A percentile compares a stretch with the other conserved stretches of the same genome.
Evolutionary conservation across 2,797 vertebrate species (phyloP).

Genomic region (Mionectes olivaceus): DNA sequence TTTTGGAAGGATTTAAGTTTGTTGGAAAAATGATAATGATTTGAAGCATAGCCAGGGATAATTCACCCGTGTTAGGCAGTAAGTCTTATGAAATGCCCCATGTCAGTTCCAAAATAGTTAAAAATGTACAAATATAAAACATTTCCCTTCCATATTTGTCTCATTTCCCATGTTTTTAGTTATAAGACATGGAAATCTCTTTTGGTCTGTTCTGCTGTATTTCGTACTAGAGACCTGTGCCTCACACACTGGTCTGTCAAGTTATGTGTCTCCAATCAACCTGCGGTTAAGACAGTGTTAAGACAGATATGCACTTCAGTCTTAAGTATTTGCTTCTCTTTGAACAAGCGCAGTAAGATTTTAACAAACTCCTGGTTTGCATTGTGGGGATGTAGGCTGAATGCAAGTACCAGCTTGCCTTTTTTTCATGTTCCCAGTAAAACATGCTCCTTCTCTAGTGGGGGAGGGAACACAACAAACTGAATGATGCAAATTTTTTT

Average conservation of each 20-base stretch:
- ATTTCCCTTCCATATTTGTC: not conserved
- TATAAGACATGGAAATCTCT: not conserved
- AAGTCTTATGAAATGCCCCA: not conserved
- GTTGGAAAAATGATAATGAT: not conserved
- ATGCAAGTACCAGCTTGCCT: not conserved
- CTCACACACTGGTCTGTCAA: not conserved
- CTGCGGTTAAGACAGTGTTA: not conserved
- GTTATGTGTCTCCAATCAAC: not conserved
- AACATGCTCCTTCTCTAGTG: not conserved
- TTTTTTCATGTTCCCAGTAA: not conserved
- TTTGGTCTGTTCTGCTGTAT: not conserved
- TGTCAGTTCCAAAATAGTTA: not conserved
- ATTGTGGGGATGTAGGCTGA: not conserved
- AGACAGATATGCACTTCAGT: rapidly evolving
- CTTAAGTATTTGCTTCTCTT: not conserved
- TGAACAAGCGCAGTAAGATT: not conserved
- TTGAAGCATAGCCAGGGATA: not conserved
- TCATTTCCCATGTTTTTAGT: not conserved
- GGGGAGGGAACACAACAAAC: not conserved
- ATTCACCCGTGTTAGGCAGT: not conserved
- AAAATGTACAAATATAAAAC: not conserved
- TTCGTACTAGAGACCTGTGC: not conserved
- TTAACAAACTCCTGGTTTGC: not conserved
- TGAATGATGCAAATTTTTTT: not conserved
- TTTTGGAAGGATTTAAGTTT: slow-evolving; percentile 7